These are phyloP conservation scores for Operophtera brumata DNA, from an alignment of 2,888 invertebrate species.

Conservation along the genomic window DNA sequence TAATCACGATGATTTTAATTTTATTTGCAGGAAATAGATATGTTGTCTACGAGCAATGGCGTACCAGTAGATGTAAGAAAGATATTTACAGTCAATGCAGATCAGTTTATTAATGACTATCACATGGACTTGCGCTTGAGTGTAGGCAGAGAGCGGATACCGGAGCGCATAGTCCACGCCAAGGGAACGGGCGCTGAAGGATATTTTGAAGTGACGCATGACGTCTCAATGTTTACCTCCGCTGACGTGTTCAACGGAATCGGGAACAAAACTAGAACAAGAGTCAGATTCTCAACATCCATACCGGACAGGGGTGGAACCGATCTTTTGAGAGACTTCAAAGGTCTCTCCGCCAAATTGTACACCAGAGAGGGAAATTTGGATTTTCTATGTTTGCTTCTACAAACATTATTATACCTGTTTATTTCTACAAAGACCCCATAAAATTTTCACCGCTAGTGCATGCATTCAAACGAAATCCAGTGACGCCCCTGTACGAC, in stretches of 20 bases:
- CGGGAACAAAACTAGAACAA: slow-evolving; percentile 88
- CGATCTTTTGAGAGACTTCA: slow-evolving; percentile 90
- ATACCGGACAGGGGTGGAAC: slow-evolving; percentile 91
- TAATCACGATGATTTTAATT: background rate
- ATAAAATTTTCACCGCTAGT: slow-evolving; percentile 90
- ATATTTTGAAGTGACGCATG: slow-evolving; percentile 90
- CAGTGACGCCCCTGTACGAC: slow-evolving; percentile 90
- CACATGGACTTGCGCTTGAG: slow-evolving; percentile 72
- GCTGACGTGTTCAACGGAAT: slow-evolving; percentile 87
- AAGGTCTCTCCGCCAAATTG: slow-evolving; percentile 94
- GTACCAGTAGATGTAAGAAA: slow-evolving; percentile 86
- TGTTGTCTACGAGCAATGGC: slow-evolving; percentile 87
- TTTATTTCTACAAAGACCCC: slow-evolving; percentile 93
- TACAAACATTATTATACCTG: slow-evolving; percentile 93
- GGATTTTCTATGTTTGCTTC: slow-evolving; percentile 92
- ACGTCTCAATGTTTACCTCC: slow-evolving; percentile 87
- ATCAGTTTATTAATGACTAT: slow-evolving; percentile 49
- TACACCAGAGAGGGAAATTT: slow-evolving; percentile 94
- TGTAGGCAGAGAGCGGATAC: slow-evolving; percentile 92
- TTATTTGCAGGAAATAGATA: slow-evolving; percentile 48
- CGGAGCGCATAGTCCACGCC: slow-evolving; percentile 95
- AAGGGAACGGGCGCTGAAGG: slow-evolving; percentile 94
- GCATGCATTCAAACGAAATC: slow-evolving; percentile 95
- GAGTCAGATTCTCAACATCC: slow-evolving; percentile 88
- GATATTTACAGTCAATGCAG: slow-evolving; percentile 86